Evolutionary conservation across 2,113 vertebrate genomes (phyloP).

Genomic region (Brachyhypopomus gauderio): DNA sequence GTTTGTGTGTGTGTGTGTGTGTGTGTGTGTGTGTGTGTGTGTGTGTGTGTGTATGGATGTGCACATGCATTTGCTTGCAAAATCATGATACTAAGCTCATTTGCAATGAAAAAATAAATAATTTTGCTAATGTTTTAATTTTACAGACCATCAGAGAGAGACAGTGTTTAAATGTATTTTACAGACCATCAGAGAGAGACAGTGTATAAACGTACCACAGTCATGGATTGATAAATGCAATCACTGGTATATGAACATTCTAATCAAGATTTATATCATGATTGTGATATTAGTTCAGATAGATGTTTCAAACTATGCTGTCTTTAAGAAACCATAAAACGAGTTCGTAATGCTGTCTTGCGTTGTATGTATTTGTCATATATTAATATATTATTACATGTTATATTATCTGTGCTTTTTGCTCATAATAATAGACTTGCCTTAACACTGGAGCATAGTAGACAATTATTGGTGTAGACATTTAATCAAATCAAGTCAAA

Average conservation of each 20-base stretch:
- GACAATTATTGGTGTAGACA: background rate
- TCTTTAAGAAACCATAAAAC: too few species aligned
- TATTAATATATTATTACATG: background rate
- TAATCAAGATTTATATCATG: background rate
- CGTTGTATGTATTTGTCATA: too few species aligned
- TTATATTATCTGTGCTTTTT: background rate
- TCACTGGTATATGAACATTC: background rate
- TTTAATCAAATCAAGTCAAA: background rate
- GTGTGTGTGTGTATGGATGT: slow-evolving; percentile 13
- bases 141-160: slow-evolving; percentile 75
- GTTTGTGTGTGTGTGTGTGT: slow-evolving; percentile 26
- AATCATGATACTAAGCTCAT: slow-evolving; percentile 15
- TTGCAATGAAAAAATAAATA: slow-evolving; percentile 27
- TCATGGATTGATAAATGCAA: slow-evolving; percentile 29
- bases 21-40: background rate
- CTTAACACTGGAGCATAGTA: background rate
- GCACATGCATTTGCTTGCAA: slow-evolving; percentile 25
- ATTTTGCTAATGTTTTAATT: slow-evolving; percentile 77
- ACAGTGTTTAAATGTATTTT: slow-evolving; percentile 45
- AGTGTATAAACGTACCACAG: slow-evolving; percentile 70
- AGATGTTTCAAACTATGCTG: background rate
- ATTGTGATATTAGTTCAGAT: background rate
- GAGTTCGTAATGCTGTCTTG: too few species aligned
- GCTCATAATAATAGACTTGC: background rate
- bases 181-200: too few species aligned